A percentile compares a stretch with the other conserved stretches of the same genome.
Evolutionary conservation across 2,113 vertebrate species (phyloP).

Genomic region (Seriola dumerili): DNA sequence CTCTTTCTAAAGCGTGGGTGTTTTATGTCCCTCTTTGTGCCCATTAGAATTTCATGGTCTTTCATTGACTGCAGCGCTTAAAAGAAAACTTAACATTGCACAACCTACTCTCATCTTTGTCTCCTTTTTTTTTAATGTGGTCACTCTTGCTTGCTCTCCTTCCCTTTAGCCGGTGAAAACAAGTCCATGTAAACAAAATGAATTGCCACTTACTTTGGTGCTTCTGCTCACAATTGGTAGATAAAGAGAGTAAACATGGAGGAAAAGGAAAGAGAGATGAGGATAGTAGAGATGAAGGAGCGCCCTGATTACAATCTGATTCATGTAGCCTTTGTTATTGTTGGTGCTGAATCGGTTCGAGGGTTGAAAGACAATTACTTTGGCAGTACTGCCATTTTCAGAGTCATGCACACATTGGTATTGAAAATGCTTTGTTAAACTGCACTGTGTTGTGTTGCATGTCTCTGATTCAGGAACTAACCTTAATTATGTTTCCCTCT

Average conservation of each 20-base stretch:
- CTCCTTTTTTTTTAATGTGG: slow-evolving; percentile 27
- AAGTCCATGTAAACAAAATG: slow-evolving; percentile 49
- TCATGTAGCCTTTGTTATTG: slow-evolving; percentile 59
- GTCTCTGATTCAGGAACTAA: slow-evolving; percentile 43
- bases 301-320: slow-evolving; percentile 61
- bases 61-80: slow-evolving; percentile 28
- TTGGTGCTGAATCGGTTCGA: slow-evolving; percentile 59
- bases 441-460: slow-evolving; percentile 25
- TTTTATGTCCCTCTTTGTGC: slow-evolving; percentile 32
- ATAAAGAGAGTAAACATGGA: slow-evolving; percentile 61
- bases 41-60: slow-evolving; percentile 39
- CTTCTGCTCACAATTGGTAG: slow-evolving; percentile 49
- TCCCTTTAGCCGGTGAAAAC: slow-evolving; percentile 48
- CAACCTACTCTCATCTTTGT: neutral
- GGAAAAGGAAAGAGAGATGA: slow-evolving; percentile 27
- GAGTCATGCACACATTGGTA: slow-evolving; percentile 36
- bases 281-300: slow-evolving; percentile 37
- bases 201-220: slow-evolving; percentile 62
- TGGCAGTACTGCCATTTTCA: slow-evolving; percentile 42
- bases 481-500: slow-evolving; percentile 49
- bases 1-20: neutral
- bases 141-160: slow-evolving; percentile 33
- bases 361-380: slow-evolving; percentile 62
- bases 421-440: slow-evolving; percentile 43
- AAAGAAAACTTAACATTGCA: slow-evolving; percentile 25